These are phyloP conservation scores for Oplegnathus fasciatus DNA, from an alignment of 2,113 vertebrate species.

Conservation along the genomic window DNA sequence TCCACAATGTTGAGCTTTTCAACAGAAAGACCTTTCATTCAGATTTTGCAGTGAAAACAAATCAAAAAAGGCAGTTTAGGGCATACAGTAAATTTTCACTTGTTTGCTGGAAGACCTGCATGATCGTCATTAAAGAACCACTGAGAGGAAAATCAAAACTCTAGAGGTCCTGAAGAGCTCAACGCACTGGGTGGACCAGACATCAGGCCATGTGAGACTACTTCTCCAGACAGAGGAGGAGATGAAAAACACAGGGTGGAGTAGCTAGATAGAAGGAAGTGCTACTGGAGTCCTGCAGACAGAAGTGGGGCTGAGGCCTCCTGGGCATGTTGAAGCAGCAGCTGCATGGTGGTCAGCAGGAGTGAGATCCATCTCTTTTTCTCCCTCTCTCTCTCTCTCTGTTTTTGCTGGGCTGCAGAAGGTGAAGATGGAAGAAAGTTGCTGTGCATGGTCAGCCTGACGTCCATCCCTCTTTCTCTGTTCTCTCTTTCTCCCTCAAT, in stretches of 20 bases:
- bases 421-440: constrained; percentile 75
- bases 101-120: not conserved
- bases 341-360: constrained; percentile 76
- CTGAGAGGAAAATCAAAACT: not conserved
- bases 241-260: constrained; percentile 14
- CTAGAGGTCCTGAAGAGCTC: not conserved
- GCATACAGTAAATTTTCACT: not conserved
- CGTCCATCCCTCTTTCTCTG: constrained; percentile 62
- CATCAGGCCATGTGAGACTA: constrained; percentile 23
- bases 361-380: constrained; percentile 61
- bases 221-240: constrained; percentile 31
- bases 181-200: constrained; percentile 20
- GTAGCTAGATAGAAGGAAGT: constrained; percentile 18
- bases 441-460: constrained; percentile 78
- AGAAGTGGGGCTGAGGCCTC: constrained; percentile 47
- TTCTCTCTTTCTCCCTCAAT: constrained; percentile 48
- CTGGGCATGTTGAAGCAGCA: constrained; percentile 78
- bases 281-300: constrained; percentile 57
- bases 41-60: constrained; percentile 2
- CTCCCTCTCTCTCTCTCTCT: constrained; percentile 46
- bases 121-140: not conserved
- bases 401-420: constrained; percentile 58
- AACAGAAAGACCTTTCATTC: not conserved
- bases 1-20: not conserved
- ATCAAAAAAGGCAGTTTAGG: not conserved